Base-by-base conservation (phyloP, 2,888 invertebrate species). In the Drosophila prostipennis region DNA sequence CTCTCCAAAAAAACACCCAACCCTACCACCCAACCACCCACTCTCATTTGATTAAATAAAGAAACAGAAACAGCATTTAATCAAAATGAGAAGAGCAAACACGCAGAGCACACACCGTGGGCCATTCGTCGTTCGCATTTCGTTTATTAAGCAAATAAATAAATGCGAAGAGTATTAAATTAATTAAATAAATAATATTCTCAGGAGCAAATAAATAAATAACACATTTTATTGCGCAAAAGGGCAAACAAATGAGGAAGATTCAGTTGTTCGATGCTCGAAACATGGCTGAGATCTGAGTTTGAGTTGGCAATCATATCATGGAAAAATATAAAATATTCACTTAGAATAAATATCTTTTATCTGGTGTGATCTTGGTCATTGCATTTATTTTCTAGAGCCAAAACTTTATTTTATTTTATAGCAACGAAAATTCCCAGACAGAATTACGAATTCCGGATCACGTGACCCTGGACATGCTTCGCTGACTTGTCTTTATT, bases 11-110 rank as follows among this genome's bases (percentile, higher is more conserved):
- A 19, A 19, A 14, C 4, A 26, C 6, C 29, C 29, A 46, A 48
- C 46, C 54, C 23, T 19, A 1, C 19, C 45, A 52, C n/a, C 53
- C 58, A 40, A 1, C 19, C 45, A 52, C n/a, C 53, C 58, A 40
- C 39, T 42, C 23, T 83, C 77, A 81, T 84, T 84, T 84, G 79
- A 80, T 80, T 78, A 81, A 81, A 81, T 81, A 84, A 71, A 79
- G 71, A 56, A 77, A 80, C 77, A 79, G 71, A 56, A 77, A 80
- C 77, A 77, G 57, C 80, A 75, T 83, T 81, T 81, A 81, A 81
- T 83, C 84, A 81, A 80, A 81, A 77, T 78, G 79, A 76, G 69
- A 72, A 74, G 65, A 80, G 81, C 59, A 80, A 79, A 77, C 46
- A 78, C 45, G 40, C 26, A 23, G 36, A 36, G 51, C 34, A 49